These are phyloP conservation scores for Semibalanus balanoides DNA, from an alignment of 1,140 invertebrate species.

Conservation along the genomic window DNA sequence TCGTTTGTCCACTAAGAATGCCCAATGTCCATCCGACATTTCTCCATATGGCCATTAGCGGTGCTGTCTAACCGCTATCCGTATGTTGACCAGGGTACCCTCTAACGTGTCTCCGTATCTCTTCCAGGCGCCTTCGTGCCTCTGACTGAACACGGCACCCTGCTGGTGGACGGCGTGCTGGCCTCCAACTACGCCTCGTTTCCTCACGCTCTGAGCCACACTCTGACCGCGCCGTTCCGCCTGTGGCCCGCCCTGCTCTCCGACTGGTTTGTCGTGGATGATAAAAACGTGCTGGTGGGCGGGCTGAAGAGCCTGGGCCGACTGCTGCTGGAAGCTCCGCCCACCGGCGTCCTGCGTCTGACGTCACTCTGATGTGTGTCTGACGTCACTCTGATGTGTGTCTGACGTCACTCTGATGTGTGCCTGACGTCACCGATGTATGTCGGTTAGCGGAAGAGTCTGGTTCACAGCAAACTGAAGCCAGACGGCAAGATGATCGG, in stretches of 20 bases:
- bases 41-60: too few relatives aligned
- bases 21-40: too few relatives aligned
- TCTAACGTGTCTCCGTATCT: background rate
- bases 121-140: slow-evolving; percentile 28
- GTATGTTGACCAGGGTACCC: too few relatives aligned
- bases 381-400: background rate
- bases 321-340: background rate
- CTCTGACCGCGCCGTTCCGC: slow-evolving; percentile 26
- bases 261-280: background rate
- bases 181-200: slow-evolving; percentile 32
- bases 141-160: slow-evolving; percentile 29
- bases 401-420: background rate
- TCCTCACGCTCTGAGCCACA: slow-evolving; percentile 27
- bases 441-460: too few relatives aligned
- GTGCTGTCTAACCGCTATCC: too few relatives aligned
- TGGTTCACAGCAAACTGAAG: too few relatives aligned
- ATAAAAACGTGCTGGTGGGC: background rate
- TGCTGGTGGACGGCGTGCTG: slow-evolving; percentile 28
- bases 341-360: background rate
- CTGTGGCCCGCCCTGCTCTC: slow-evolving; percentile 15
- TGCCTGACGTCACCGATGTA: background rate
- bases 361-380: background rate
- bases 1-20: too few relatives aligned
- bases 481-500: too few relatives aligned
- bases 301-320: background rate